Base-by-base conservation (phyloP, 2,888 invertebrate genomes). In the Macaria notata region DNA sequence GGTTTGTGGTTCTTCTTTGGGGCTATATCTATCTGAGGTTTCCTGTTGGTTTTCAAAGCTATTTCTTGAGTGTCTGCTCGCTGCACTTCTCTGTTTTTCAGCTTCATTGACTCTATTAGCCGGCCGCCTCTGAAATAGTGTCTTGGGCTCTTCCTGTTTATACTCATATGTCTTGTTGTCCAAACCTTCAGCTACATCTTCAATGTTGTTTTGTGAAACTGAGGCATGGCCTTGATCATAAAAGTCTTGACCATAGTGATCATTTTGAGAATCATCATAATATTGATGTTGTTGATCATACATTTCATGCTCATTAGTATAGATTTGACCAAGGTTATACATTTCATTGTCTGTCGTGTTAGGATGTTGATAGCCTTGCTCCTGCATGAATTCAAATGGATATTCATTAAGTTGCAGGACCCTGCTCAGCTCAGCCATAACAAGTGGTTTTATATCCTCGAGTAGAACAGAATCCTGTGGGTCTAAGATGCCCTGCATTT, bases 401-500 rank as follows among this genome's bases (percentile, higher is more conserved):
- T 42, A 76, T 44, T 91, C 82, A 73, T 84, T 81, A 44, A 90
- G 63, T 63, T 93, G 92, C 31, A 94, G 74, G 33, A 93, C 92
- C 75, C 93, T 93, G 61, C 88, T 93, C 0, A 94, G 76, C 73
- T 93, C 93, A 50, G 93, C 93, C 75, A 94, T 92, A 4, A 94
- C 93, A 56, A 93, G 83, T 3, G 93, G 93, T 31, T 93, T 93
- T 51, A 94, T 85, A 69, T 93, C 93, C 62, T 92, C 90, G 7
- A 93, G 79, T 43, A 93, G 84, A 0, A 93, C 81, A 9, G 91
- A 88, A 43, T 93, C 93, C 64, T 92, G 92, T 0, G 93, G 93
- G 69, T 93, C 93, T 31, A 93, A 70, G 68, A 93, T 87, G 47
- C 92, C 92, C 59, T 92, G 93, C 92, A 93, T 84, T 81, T 95